Evolutionary conservation across 2,888 invertebrate species (phyloP).

Genomic region (Drosophila koepferae): DNA sequence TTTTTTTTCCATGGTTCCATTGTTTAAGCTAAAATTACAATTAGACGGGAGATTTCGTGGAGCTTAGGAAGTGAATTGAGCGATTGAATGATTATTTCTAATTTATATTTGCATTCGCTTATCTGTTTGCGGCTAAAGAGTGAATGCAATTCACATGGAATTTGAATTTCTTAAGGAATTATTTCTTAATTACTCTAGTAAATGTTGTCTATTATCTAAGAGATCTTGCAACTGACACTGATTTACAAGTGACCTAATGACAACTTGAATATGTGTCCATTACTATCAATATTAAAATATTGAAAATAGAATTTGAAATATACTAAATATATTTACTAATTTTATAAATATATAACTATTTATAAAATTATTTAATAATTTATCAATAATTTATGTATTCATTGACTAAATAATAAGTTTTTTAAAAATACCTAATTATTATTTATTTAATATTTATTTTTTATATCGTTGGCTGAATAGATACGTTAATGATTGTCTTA

Average conservation of each 20-base stretch:
- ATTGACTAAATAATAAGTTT: no score
- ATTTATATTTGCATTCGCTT: conserved; percentile 7
- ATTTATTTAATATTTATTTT: no score
- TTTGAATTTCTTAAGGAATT: not conserved
- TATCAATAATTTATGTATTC: no score
- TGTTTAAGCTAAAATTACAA: conserved; percentile 33
- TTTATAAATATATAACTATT: no score
- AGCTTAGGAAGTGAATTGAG: conserved; percentile 23
- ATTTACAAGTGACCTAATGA: not conserved
- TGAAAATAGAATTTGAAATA: no score
- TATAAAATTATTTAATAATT: no score
- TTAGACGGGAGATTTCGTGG: conserved; percentile 4
- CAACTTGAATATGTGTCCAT: not conserved
- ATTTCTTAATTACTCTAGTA: not conserved
- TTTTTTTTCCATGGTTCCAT: conserved; percentile 34
- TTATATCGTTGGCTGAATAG: no score
- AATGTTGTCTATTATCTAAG: not conserved
- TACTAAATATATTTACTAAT: no score
- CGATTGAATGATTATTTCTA: conserved; percentile 8
- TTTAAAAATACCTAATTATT: no score
- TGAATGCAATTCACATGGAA: conserved; percentile 8
- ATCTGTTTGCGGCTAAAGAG: conserved; percentile 6
- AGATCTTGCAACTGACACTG: not conserved
- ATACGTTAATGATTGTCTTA: no score
- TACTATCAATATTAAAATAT: no score